A percentile compares a stretch with the other conserved stretches of the same genome.
Conservation (phyloP, 2,888 invertebrate species). For the Scaptomyza polygonia region DNA sequence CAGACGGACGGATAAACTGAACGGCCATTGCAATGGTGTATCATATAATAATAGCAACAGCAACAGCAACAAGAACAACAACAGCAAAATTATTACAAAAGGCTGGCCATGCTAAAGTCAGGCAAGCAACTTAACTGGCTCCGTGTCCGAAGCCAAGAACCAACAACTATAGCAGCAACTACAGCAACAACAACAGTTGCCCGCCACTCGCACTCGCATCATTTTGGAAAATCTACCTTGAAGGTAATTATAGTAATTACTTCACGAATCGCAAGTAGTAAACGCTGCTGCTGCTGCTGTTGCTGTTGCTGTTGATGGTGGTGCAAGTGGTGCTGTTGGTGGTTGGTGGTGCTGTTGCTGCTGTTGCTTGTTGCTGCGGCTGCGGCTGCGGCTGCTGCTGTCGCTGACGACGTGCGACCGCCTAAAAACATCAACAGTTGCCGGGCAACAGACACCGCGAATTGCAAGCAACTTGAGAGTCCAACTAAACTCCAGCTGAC, state of each 20-base stretch:
- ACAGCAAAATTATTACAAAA: conserved; percentile 76
- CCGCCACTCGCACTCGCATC: conserved; percentile 71
- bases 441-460: conserved; percentile 63
- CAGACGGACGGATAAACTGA: conserved; percentile 14
- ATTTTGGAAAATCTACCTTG: conserved; percentile 84
- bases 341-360: conserved; percentile 30
- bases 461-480: conserved; percentile 38
- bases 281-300: conserved; percentile 62
- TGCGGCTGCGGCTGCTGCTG: conserved; percentile 57
- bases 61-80: conserved; percentile 37
- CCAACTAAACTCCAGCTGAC: conserved; percentile 41
- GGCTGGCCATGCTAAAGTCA: conserved; percentile 46
- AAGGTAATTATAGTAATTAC: conserved; percentile 84
- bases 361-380: conserved; percentile 29
- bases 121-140: conserved; percentile 34
- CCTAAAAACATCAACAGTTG: conserved; percentile 82
- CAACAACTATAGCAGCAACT: conserved; percentile 11
- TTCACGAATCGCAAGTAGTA: conserved; percentile 83
- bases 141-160: conserved; percentile 38
- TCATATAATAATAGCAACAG: conserved; percentile 78
- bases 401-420: conserved; percentile 80
- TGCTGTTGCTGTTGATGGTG: conserved; percentile 39
- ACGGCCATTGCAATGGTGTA: conserved; percentile 77
- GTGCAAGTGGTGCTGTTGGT: conserved; percentile 40
- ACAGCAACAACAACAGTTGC: conserved; percentile 29